Evolutionary conservation across 1,140 invertebrate species (phyloP).

Genomic region (Hesperophylax magnus): DNA sequence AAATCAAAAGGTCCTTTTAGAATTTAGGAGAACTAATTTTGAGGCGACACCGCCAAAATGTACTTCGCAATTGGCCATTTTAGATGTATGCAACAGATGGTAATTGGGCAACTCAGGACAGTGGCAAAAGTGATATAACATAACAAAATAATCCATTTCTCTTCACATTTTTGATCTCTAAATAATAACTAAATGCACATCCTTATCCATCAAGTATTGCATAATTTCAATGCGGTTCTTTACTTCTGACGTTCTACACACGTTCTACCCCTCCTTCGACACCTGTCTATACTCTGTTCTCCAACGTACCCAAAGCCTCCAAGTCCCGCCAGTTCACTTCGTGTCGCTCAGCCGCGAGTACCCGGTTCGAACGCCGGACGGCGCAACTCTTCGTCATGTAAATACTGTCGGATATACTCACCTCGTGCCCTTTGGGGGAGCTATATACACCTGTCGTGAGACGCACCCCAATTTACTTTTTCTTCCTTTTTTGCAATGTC

Average conservation of each 20-base stretch:
- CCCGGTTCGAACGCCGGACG: neutral
- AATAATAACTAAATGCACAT: too few relatives aligned
- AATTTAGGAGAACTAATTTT: too few relatives aligned
- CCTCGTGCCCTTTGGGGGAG: neutral
- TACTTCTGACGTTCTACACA: neutral
- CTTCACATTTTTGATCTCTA: too few relatives aligned
- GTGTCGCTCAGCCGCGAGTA: neutral
- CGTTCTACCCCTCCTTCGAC: conserved; percentile 7
- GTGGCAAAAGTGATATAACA: too few relatives aligned
- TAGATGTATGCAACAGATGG: too few relatives aligned
- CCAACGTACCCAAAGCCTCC: neutral
- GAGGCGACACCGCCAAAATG: too few relatives aligned
- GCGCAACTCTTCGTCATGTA: neutral
- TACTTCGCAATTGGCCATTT: too few relatives aligned
- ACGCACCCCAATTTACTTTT: neutral
- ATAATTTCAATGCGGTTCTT: neutral
- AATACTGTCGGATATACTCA: neutral
- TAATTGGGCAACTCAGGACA: too few relatives aligned
- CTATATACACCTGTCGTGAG: conserved; percentile 7
- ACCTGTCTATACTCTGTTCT: neutral
- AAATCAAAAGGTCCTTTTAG: too few relatives aligned
- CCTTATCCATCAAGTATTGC: too few relatives aligned
- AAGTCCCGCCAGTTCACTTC: conserved; percentile 3
- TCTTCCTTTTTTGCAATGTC: neutral
- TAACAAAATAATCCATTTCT: too few relatives aligned